Evolutionary conservation across 2,888 invertebrate genomes (phyloP).

Genomic region (Eurytoma adleriae): DNA sequence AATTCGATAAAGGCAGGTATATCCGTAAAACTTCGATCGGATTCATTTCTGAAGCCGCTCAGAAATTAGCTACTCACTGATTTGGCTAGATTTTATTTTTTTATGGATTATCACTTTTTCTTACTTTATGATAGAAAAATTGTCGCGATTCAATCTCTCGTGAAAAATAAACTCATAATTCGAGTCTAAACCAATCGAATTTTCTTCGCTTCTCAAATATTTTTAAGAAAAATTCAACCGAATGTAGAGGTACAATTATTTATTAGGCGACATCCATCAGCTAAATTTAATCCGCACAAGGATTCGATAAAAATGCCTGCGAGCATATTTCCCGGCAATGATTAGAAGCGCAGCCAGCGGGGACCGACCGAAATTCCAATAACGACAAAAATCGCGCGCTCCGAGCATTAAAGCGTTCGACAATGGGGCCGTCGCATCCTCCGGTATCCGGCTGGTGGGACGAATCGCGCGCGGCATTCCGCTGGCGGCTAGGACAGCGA

Average conservation of each 20-base stretch:
- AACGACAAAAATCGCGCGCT: conserved; percentile 44
- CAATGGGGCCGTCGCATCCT: conserved; percentile 35
- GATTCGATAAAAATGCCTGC: too few species aligned
- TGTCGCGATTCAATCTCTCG: too few species aligned
- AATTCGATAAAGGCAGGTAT: neutral
- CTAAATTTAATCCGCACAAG: too few species aligned
- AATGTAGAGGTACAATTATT: too few species aligned
- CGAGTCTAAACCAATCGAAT: too few species aligned
- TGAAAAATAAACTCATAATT: too few species aligned
- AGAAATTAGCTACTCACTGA: conserved; percentile 2
- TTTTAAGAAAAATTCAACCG: too few species aligned
- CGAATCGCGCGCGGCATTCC: conserved; percentile 48
- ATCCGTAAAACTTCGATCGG: neutral
- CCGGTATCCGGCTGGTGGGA: conserved; percentile 40
- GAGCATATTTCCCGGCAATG: neutral
- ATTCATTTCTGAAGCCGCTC: neutral
- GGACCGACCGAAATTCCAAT: conserved; percentile 27
- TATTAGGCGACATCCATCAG: too few species aligned
- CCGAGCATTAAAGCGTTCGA: conserved; percentile 53
- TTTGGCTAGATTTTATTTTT: neutral
- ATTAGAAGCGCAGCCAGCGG: neutral
- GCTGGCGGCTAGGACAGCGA: too few species aligned
- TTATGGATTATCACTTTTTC: conserved; percentile 24
- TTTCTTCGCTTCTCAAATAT: too few species aligned
- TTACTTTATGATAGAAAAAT: too few species aligned